Percentiles rank a stretch among this genome's conserved stretches.
Evolutionary conservation across 2,888 invertebrate species (phyloP).

Genomic region (Neoscelio sp.): DNA sequence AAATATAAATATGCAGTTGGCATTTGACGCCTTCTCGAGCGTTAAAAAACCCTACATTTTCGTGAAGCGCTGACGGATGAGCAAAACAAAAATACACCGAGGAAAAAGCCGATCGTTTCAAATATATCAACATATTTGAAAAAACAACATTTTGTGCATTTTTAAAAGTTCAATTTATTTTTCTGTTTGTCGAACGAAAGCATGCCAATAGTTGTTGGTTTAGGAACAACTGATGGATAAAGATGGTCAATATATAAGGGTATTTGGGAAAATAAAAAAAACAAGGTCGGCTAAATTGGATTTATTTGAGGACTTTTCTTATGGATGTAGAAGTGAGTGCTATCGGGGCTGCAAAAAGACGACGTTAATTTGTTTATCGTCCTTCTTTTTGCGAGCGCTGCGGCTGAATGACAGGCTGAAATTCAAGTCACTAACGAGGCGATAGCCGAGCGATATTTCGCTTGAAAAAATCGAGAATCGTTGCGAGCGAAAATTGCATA

Average conservation of each 20-base stretch:
- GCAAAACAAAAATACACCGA: conserved; percentile 13
- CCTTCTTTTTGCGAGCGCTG: conserved; percentile 36
- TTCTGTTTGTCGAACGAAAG: background rate
- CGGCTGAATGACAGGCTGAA: conserved; percentile 60
- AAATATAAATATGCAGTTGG: conserved; percentile 64
- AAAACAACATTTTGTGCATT: no score
- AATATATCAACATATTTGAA: conserved; percentile 35
- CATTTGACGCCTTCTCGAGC: conserved; percentile 60
- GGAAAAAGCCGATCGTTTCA: conserved; percentile 21
- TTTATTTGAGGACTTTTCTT: conserved; percentile 24
- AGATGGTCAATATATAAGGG: background rate
- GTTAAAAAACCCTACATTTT: conserved; percentile 54
- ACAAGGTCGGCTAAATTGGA: conserved; percentile 16
- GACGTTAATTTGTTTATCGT: conserved; percentile 67
- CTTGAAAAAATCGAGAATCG: conserved; percentile 44
- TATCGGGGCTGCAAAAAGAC: conserved; percentile 34
- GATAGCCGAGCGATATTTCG: conserved; percentile 48
- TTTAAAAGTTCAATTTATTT: background rate
- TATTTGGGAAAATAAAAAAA: conserved; percentile 14
- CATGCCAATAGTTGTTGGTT: no score
- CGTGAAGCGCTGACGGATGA: conserved; percentile 32
- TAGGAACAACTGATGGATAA: background rate
- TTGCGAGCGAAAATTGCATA: conserved; percentile 61
- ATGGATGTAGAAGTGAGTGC: conserved; percentile 3
- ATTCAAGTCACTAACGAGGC: conserved; percentile 63